Conservation (phyloP, 2,888 invertebrate genomes). For the Lottia scabra region DNA sequence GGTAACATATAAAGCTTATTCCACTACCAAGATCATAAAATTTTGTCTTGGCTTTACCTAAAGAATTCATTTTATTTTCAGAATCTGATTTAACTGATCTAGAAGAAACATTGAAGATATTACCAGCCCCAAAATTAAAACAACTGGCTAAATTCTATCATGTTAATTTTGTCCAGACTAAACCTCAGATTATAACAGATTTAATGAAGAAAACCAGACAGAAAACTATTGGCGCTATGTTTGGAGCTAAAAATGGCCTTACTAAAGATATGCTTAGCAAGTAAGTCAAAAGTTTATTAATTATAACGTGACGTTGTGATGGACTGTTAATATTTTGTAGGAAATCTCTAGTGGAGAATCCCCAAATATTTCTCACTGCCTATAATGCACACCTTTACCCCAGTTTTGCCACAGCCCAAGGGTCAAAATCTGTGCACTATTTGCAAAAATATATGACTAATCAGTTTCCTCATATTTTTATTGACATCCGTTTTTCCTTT, state of each 20-base stretch:
- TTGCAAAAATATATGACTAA: too few species aligned
- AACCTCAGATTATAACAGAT: conserved; percentile 51
- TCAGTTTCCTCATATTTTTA: too few species aligned
- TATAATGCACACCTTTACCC: too few species aligned
- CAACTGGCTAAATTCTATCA: conserved; percentile 66
- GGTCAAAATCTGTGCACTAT: too few species aligned
- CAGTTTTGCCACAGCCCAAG: too few species aligned
- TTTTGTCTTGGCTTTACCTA: background rate
- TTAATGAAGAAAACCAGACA: conserved; percentile 66
- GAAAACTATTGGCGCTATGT: conserved; percentile 56
- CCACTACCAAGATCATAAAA: too few species aligned
- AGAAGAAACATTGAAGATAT: conserved; percentile 57
- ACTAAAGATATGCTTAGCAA: conserved; percentile 36
- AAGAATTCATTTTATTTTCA: conserved; percentile 18
- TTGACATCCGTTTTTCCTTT: too few species aligned
- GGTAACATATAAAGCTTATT: too few species aligned
- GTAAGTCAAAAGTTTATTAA: conserved; percentile 22
- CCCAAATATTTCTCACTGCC: too few species aligned
- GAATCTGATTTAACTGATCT: conserved; percentile 54
- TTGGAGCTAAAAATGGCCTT: conserved; percentile 39
- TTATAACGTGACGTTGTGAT: too few species aligned
- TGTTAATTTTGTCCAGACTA: conserved; percentile 46
- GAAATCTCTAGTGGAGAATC: too few species aligned
- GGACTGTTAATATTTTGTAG: too few species aligned
- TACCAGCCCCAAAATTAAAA: conserved; percentile 66